Base-by-base conservation (phyloP, 1,140 invertebrate genomes). In the Alviniconcha marisindica region DNA sequence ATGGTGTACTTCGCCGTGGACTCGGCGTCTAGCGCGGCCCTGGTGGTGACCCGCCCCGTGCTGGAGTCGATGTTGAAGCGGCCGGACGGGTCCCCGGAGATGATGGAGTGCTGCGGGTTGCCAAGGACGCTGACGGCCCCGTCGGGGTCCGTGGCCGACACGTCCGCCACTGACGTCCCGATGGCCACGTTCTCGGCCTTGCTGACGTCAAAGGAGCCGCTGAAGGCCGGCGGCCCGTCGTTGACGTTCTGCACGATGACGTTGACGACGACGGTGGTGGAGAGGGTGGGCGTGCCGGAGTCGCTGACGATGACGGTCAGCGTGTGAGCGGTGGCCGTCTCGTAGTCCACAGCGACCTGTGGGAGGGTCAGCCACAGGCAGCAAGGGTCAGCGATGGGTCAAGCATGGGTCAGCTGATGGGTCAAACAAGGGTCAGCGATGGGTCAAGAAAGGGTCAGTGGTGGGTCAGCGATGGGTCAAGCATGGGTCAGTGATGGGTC, bases 161-260 rank as follows among this genome's bases (percentile, higher is more conserved):
- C 83, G 31, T 82, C 83, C 24, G 81, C 54, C 4, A 90, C 83
- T n/a, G 84, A 86, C 14, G 79, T 60, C 0, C 85, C 85, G 40
- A 86, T 81, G 31, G 80, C 77, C 3, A 79, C 44, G 44, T 71
- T 78, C 80, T 90, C 89, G 24, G 77, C 48, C n/a, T 87, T 80
- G 38, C 79, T 66, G 1, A 76, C 80, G 14, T 85, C 76, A 36
- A 73, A 85, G 7, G 78, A n/a, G 18, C 69, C 77, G 21, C 79
- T 21, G 42, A 83, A 85, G 48, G 82, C 83, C 0, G 90, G 90
- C n/a, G 86, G 38, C 5, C 87, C 86, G 36, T 91, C 89, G 78
- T 91, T 91, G n/a, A 88, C 83, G 56, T 90, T 86, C n/a, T 84
- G 63, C 14, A 91, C 89, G 24, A 85, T 83, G 18, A 91, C 73